Conservation (phyloP, 2,888 invertebrate species). For the Fragum sueziense region DNA sequence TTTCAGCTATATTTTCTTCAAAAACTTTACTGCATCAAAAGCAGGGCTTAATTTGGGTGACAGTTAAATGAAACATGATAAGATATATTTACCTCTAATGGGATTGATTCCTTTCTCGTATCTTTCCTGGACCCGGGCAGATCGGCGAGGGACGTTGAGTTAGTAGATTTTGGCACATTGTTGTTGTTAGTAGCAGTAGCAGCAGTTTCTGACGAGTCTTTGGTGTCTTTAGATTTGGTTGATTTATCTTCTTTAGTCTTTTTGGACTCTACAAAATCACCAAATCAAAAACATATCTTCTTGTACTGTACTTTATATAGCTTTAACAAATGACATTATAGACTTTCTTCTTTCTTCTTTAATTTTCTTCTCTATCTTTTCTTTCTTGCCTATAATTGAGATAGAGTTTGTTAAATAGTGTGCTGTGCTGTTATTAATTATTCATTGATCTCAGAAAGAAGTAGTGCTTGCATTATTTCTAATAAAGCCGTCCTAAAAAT, state of each 20-base stretch:
- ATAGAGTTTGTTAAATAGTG: no score
- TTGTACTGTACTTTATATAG: not conserved
- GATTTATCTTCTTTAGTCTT: conserved; percentile 19
- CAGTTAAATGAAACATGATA: no score
- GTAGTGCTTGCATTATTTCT: no score
- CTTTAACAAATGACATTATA: not conserved
- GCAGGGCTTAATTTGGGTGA: no score
- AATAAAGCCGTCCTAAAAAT: no score
- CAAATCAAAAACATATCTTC: not conserved
- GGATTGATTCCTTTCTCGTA: conserved; percentile 8
- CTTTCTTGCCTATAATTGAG: not conserved
- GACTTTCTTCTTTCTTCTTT: not conserved
- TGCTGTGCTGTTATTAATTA: no score
- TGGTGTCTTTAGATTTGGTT: conserved; percentile 22
- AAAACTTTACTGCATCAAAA: no score
- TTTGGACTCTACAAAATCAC: conserved; percentile 29
- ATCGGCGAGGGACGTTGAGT: conserved; percentile 29
- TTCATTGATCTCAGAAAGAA: no score
- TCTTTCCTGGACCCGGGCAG: conserved; percentile 3
- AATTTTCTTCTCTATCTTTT: not conserved
- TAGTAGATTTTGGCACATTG: conserved; percentile 45
- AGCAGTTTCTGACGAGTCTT: conserved; percentile 13
- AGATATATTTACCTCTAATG: conserved; percentile 21
- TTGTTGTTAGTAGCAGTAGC: conserved; percentile 63
- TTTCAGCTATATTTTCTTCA: no score